These are phyloP conservation scores for Festucalex cinctus DNA, from an alignment of 2,113 vertebrate species.

Conservation along the genomic window DNA sequence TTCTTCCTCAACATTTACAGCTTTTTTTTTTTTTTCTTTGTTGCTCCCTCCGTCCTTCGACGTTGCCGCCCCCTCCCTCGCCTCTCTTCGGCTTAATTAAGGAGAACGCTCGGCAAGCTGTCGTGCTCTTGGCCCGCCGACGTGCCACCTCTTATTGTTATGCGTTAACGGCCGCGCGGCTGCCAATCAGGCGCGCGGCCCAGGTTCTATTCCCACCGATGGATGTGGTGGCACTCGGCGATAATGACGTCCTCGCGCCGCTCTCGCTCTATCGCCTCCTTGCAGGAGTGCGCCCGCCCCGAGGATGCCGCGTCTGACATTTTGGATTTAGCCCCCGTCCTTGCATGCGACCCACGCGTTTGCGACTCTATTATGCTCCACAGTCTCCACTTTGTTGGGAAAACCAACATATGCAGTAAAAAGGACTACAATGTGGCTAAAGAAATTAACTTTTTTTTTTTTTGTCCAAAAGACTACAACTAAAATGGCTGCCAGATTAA, in stretches of 20 bases:
- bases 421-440: too few relatives aligned
- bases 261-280: constrained; percentile 54
- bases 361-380: neutral
- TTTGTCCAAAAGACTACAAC: too few relatives aligned
- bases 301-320: constrained; percentile 37
- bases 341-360: neutral
- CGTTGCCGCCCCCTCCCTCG: constrained; percentile 29
- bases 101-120: constrained; percentile 56
- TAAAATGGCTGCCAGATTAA: too few relatives aligned
- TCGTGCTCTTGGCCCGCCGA: constrained; percentile 46
- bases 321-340: constrained; percentile 24
- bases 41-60: neutral
- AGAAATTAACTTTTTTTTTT: too few relatives aligned
- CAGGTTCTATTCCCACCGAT: constrained; percentile 55
- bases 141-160: constrained; percentile 56
- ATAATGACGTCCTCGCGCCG: constrained; percentile 53
- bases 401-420: too few relatives aligned
- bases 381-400: neutral
- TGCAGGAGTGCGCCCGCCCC: constrained; percentile 42
- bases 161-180: constrained; percentile 59
- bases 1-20: constrained; percentile 23
- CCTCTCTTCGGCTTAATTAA: constrained; percentile 67
- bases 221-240: constrained; percentile 46
- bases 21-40: constrained; percentile 18
- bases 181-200: constrained; percentile 63